These are phyloP conservation scores for Chelonus insularis DNA, from an alignment of 1,140 invertebrate genomes.

Conservation along the genomic window DNA sequence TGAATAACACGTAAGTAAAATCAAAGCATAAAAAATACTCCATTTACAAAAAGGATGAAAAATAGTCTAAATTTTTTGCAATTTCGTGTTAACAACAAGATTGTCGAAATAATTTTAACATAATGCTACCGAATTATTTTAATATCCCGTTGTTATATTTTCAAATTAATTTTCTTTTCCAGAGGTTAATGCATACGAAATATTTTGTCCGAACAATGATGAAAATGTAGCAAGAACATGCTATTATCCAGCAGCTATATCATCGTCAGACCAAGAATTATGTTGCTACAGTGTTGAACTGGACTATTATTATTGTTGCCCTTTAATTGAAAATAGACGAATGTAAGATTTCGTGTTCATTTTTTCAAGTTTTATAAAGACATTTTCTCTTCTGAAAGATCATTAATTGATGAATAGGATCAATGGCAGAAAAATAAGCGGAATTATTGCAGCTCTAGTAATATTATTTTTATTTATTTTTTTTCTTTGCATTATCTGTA, in stretches of 20 bases:
- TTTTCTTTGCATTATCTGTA: slow-evolving; percentile 7
- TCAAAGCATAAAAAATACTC: neutral
- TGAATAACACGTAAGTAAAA: neutral
- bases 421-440: neutral
- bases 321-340: neutral
- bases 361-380: too few species aligned
- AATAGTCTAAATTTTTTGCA: too few species aligned
- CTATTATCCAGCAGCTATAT: too few species aligned
- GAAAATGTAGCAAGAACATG: too few species aligned
- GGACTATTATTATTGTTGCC: slow-evolving; percentile 23
- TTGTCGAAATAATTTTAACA: too few species aligned
- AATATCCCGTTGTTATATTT: too few species aligned
- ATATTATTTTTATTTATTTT: neutral
- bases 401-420: neutral
- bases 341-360: slow-evolving; percentile 8
- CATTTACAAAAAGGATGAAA: too few species aligned
- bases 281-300: slow-evolving; percentile 22
- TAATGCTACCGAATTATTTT: too few species aligned
- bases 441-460: neutral
- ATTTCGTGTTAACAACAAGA: too few species aligned
- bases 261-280: neutral
- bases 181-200: neutral
- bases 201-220: too few species aligned
- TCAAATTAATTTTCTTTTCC: neutral
- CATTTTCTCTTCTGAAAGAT: too few species aligned